These are phyloP conservation scores for Coregonus ussuriensis DNA, from an alignment of 2,797 vertebrate genomes.

Conservation along the genomic window DNA sequence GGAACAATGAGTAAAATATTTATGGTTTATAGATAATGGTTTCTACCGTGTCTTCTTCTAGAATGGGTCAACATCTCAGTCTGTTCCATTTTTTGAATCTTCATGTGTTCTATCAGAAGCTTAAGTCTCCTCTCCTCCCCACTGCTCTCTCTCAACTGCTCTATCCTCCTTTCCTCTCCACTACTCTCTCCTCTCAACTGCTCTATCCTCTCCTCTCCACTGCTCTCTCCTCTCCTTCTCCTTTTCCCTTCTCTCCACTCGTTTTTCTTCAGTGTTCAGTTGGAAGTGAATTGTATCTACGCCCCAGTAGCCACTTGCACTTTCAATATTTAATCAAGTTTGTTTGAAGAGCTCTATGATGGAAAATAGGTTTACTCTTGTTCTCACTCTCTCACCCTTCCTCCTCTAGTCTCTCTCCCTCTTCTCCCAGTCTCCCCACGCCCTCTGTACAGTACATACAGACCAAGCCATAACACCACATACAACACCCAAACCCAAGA, in stretches of 20 bases:
- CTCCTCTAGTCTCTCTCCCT: conserved; percentile 17
- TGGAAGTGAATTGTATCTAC: conserved; percentile 56
- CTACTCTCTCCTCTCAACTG: conserved; percentile 1
- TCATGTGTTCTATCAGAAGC: neutral
- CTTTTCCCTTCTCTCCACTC: conserved; percentile 12
- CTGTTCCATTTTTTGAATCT: too few relatives aligned
- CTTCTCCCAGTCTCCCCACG: neutral
- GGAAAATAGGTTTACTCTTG: conserved; percentile 56
- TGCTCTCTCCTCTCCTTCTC: conserved; percentile 16
- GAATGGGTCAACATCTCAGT: too few relatives aligned
- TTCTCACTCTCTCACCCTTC: conserved; percentile 45
- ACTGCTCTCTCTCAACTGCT: neutral
- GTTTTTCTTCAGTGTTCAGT: conserved; percentile 27
- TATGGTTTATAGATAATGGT: conserved; percentile 1
- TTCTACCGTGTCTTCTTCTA: neutral
- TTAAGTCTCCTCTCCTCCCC: neutral
- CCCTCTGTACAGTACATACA: too few relatives aligned
- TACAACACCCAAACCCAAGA: too few relatives aligned
- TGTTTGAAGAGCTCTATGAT: conserved; percentile 71
- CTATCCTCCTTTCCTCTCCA: neutral
- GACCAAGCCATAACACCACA: too few relatives aligned
- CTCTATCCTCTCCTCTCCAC: neutral
- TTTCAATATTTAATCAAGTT: conserved; percentile 79
- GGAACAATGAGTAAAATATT: neutral
- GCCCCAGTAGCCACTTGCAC: conserved; percentile 59